Base-by-base conservation (phyloP, 2,797 vertebrate genomes). In the Chaetophractus vellerosus region DNA sequence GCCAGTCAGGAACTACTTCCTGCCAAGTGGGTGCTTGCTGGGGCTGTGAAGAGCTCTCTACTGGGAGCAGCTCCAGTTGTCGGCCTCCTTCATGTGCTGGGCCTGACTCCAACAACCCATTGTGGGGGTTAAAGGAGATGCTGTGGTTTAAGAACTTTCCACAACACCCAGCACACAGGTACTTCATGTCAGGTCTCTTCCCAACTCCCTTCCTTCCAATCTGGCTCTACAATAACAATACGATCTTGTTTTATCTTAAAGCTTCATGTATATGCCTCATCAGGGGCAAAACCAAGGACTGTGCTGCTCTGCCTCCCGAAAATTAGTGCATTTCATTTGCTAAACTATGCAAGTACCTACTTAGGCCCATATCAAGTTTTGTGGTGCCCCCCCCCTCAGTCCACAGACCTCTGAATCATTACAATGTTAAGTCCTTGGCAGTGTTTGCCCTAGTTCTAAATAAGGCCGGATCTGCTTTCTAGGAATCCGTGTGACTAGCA, bases 401-500 rank as follows among this genome's bases (percentile, higher is more conserved):
- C 4, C 2, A 4, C 45, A 52, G 31, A 55, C 33, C 68, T 45
- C 15, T 5, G 0, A 2, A 50, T 52, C 38, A 10, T 38, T 31
- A 78, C 1, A 11, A 61, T 38, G 23, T 3, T 3, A 31, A 64
- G 52, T 71, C 57, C 76, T 26, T 14, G 16, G 69, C 3, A 10
- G 45, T 10, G 33, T 15, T 61, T 90, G 19, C 50, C 82, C 57
- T 52, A 66, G 57, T 59, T 71, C 50, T 71, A 45, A 71, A 64
- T 4, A 4, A 76, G 48, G 33, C 16, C 3, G 7, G n/a, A 57
- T 64, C 24, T 26, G 52, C 96, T 93, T 95, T 96, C 95, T 78
- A 96, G 72, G 96, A 96, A 96, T 48, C 80, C 1, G 2, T 4
- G 14, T 8, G 83, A 86, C 28, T 41, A 85, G 87, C 48, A 69